Base-by-base conservation (phyloP, 2,797 vertebrate species). In the Phoeniculus purpureus region DNA sequence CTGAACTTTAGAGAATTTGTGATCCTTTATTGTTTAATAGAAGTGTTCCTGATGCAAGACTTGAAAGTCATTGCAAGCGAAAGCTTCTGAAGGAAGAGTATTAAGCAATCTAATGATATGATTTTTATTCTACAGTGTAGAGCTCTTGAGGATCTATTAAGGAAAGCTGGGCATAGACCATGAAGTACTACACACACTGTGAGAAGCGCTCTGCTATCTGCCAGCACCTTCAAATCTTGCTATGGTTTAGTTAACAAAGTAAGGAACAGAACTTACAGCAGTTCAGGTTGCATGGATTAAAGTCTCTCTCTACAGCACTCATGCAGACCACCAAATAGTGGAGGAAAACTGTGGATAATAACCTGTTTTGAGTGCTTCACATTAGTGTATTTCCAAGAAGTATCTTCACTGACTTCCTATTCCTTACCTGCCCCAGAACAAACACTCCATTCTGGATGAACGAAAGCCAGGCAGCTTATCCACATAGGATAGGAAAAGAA, bases 71-170 rank as follows among this genome's bases (percentile, higher is more conserved):
- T 51, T 14, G 2, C 64, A 67, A 20, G 19, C 70, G 27, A 84
- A 43, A 43, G 16, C 43, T 15, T 13, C 43, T 43, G 43, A 43
- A 67, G 23, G 58, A 67, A 88, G 22, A 34, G 47, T 65, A 54
- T 71, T 55, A 81, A 12, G 54, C 29, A 77, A 61, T 7, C 34
- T 90, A 91, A 88, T 58, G 9, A 87, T 65, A 29, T 48, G 29
- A 74, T 88, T 94, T 81, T 91, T 85, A 92, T 86, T 80, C 77
- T 58, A 25, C 37, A 74, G 58, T n/a, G 37, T 23, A 80, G 75
- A 90, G 32, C 65, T 91, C 91, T 90, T 59, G 47, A 94, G 77
- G 29, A 27, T 83, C 45, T 81, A 18, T 83, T 85, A 81, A 22
- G 48, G 11, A 75, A 65, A 75, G 62, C 59, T 85, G 60, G 22